These are phyloP conservation scores for Drosophila lacertosa DNA, from an alignment of 1,140 invertebrate genomes.

Conservation along the genomic window DNA sequence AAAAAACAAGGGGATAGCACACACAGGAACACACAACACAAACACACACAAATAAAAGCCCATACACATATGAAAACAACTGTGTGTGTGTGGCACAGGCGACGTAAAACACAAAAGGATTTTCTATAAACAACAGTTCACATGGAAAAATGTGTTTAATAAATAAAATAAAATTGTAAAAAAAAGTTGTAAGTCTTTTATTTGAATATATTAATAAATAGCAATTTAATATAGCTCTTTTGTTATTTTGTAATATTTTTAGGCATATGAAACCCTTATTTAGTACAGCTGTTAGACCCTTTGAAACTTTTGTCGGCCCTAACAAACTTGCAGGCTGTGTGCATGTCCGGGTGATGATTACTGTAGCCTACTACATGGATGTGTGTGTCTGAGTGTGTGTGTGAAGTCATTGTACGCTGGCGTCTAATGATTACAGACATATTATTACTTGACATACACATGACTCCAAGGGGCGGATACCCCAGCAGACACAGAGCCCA, in stretches of 20 bases:
- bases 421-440: constrained; percentile 57
- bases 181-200: no score
- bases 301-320: neutral
- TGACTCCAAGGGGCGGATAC: constrained; percentile 22
- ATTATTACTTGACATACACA: constrained; percentile 53
- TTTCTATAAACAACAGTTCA: neutral
- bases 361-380: constrained; percentile 19
- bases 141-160: no score
- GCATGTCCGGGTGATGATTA: constrained; percentile 23
- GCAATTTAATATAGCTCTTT: neutral
- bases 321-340: constrained; percentile 8
- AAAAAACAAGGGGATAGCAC: constrained; percentile 35
- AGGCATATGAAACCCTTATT: neutral
- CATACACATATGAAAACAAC: constrained; percentile 5
- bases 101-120: constrained; percentile 7
- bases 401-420: constrained; percentile 57
- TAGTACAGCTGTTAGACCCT: neutral
- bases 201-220: neutral
- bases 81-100: constrained; percentile 34
- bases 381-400: constrained; percentile 7
- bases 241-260: no score
- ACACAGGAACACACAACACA: constrained; percentile 36
- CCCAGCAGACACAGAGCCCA: constrained; percentile 5
- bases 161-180: no score
- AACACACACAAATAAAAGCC: neutral